phyloP scores from a whole-genome alignment of 2,888 invertebrate genomes.

The Tupiocoris notatus region DNA sequence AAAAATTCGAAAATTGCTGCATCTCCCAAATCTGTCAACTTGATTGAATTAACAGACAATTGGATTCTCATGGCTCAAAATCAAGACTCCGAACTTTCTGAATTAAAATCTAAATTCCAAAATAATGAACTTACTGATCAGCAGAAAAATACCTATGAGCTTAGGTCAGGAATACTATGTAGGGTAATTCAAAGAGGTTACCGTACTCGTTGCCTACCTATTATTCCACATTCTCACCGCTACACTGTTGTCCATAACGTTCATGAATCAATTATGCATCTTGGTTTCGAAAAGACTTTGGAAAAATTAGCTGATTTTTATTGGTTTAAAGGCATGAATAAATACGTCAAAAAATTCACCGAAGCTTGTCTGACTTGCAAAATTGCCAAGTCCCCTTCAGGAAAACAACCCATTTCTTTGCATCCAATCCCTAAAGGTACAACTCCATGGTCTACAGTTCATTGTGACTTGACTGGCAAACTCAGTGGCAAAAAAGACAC shows the following conservation, averaged over 20 bases:
- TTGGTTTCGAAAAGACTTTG: slow-evolving; percentile 19
- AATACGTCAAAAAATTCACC: slow-evolving; percentile 51
- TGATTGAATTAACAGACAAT: slow-evolving; percentile 6
- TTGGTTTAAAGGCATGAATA: slow-evolving; percentile 24
- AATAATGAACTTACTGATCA: neutral
- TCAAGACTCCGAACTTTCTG: slow-evolving; percentile 2
- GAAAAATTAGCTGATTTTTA: slow-evolving; percentile 18
- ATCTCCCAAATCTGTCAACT: neutral
- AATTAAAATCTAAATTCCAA: neutral
- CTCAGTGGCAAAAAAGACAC: slow-evolving; percentile 50
- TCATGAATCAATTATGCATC: slow-evolving; percentile 15
- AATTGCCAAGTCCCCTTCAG: slow-evolving; percentile 51
- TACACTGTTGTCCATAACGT: slow-evolving; percentile 51
- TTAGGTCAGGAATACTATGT: slow-evolving; percentile 40
- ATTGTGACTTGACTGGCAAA: slow-evolving; percentile 51
- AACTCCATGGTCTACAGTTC: slow-evolving; percentile 51
- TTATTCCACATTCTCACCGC: slow-evolving; percentile 42
- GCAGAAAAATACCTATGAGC: slow-evolving; percentile 38
- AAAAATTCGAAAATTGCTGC: neutral
- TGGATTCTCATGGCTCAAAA: slow-evolving; percentile 21
- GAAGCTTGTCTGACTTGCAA: slow-evolving; percentile 52
- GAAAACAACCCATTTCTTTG: slow-evolving; percentile 50
- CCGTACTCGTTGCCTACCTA: neutral
- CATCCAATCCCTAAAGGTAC: slow-evolving; percentile 52
- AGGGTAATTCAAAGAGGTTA: slow-evolving; percentile 48